Evolutionary conservation across 2,888 invertebrate genomes (phyloP).

Genomic region (Drosophila lacicola): DNA sequence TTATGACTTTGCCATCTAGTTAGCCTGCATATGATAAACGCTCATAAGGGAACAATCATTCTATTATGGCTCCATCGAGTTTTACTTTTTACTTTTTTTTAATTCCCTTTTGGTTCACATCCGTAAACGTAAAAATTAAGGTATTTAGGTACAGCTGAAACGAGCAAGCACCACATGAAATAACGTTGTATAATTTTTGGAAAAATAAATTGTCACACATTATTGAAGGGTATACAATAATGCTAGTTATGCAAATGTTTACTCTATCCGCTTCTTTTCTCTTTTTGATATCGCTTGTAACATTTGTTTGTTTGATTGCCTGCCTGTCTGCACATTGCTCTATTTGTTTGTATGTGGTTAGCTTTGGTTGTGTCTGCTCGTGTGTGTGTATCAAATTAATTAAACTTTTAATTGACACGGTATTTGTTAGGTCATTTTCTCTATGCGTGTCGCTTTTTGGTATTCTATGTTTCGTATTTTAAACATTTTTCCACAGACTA

Average conservation of each 20-base stretch:
- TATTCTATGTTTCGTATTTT: neutral
- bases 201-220: neutral
- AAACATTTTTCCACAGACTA: constrained; percentile 1
- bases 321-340: constrained; percentile 14
- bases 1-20: constrained; percentile 2
- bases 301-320: constrained; percentile 48
- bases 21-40: neutral
- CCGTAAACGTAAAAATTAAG: neutral
- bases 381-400: constrained; percentile 61
- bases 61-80: neutral
- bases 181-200: neutral
- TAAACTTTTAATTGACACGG: constrained; percentile 74
- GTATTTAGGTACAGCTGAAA: neutral
- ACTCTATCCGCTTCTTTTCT: neutral
- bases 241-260: neutral
- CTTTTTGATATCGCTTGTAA: constrained; percentile 18
- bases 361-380: constrained; percentile 17
- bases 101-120: neutral
- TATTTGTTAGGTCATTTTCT: constrained; percentile 53
- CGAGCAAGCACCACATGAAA: neutral
- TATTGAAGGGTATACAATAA: constrained; percentile 6
- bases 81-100: neutral
- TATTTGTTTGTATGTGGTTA: constrained; percentile 17
- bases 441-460: neutral
- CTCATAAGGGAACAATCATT: neutral